Evolutionary conservation across 2,888 invertebrate species (phyloP).

Genomic region (Diplazon laetatorius): DNA sequence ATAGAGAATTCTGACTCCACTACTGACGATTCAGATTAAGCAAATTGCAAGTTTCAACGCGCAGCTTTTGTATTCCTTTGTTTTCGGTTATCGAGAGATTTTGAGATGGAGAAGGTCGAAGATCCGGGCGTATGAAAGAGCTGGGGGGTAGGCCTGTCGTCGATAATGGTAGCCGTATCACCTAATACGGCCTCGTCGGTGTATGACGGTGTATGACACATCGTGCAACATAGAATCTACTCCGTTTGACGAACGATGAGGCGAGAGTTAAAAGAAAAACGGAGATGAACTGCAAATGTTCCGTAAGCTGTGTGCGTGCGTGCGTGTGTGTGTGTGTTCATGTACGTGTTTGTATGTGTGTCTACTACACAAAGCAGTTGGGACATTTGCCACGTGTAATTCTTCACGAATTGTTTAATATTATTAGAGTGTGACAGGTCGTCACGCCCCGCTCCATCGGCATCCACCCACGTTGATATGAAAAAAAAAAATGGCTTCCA

Average conservation of each 20-base stretch:
- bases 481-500: background rate
- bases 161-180: constrained; percentile 57
- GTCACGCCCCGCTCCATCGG: constrained; percentile 5
- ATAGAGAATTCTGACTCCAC: too few relatives aligned
- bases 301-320: too few relatives aligned
- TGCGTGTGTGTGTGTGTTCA: too few relatives aligned
- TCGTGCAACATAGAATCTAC: constrained; percentile 59
- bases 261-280: constrained; percentile 11
- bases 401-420: constrained; percentile 24
- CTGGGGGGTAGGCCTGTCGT: constrained; percentile 58
- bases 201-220: constrained; percentile 58
- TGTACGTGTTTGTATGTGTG: background rate
- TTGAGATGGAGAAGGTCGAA: constrained; percentile 12
- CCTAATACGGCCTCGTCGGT: constrained; percentile 57
- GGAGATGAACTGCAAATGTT: background rate
- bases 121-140: constrained; percentile 43
- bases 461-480: constrained; percentile 4
- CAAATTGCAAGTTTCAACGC: too few relatives aligned
- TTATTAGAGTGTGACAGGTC: background rate
- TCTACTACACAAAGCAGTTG: background rate
- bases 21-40: too few relatives aligned
- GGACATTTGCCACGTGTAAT: constrained; percentile 12
- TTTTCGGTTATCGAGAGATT: constrained; percentile 8
- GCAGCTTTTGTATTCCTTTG: constrained; percentile 15
- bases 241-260: constrained; percentile 9